Conservation (phyloP, 2,797 vertebrate genomes). For the Paratrypauchen microcephalus region DNA sequence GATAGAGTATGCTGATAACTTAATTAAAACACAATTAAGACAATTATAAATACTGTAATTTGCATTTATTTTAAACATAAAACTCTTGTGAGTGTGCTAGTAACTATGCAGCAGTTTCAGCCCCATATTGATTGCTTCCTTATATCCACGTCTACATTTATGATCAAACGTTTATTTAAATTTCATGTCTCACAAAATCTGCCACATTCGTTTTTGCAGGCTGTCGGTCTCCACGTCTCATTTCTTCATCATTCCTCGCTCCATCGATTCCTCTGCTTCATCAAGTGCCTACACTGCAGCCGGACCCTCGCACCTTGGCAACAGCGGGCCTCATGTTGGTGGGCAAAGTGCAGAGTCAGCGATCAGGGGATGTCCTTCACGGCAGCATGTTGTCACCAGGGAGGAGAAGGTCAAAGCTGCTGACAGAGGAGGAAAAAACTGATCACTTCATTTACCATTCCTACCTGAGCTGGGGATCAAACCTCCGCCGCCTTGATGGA, state of each 20-base stretch:
- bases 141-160: background rate
- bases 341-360: slow-evolving; percentile 78
- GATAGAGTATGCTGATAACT: slow-evolving; percentile 5
- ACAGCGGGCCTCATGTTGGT: slow-evolving; percentile 61
- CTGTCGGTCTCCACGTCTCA: slow-evolving; percentile 77
- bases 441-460: slow-evolving; percentile 65
- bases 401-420: slow-evolving; percentile 62
- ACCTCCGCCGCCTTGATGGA: slow-evolving; percentile 22
- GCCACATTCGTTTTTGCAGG: slow-evolving; percentile 64
- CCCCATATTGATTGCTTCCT: slow-evolving; percentile 25
- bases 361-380: slow-evolving; percentile 66
- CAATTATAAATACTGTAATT: background rate
- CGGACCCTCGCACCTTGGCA: slow-evolving; percentile 73
- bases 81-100: background rate
- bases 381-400: slow-evolving; percentile 52
- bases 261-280: slow-evolving; percentile 88
- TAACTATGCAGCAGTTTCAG: slow-evolving; percentile 15
- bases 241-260: slow-evolving; percentile 92
- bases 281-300: slow-evolving; percentile 70
- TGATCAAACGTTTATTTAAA: slow-evolving; percentile 19
- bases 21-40: slow-evolving; percentile 24
- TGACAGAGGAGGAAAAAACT: slow-evolving; percentile 61
- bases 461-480: slow-evolving; percentile 50
- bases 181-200: slow-evolving; percentile 41
- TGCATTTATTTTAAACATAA: slow-evolving; percentile 9